These are phyloP conservation scores for Numenius arquata DNA, from an alignment of 2,113 vertebrate species.

Conservation along the genomic window DNA sequence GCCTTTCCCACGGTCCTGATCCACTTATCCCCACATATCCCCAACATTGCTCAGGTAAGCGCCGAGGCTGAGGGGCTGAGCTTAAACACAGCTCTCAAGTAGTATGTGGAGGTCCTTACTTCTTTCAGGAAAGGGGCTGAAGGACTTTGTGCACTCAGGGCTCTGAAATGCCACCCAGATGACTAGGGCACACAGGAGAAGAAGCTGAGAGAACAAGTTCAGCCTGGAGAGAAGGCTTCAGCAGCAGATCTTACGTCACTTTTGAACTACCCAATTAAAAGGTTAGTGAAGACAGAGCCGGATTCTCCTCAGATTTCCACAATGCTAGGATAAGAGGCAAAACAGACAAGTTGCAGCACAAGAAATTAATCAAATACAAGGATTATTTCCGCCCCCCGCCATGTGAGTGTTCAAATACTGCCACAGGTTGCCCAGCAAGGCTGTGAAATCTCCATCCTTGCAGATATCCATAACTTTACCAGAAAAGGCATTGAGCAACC, in stretches of 20 bases:
- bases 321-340: neutral
- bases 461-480: neutral
- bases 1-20: neutral
- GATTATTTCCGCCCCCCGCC: too few relatives aligned
- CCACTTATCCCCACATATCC: neutral
- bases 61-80: neutral
- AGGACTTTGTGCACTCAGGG: neutral
- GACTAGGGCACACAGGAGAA: rapidly evolving
- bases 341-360: neutral
- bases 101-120: neutral
- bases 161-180: neutral
- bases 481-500: neutral
- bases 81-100: neutral
- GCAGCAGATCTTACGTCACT: neutral
- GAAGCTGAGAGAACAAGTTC: neutral
- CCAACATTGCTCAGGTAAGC: neutral
- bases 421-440: neutral
- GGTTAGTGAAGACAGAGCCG: neutral
- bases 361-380: neutral
- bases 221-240: neutral
- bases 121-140: neutral
- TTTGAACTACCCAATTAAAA: neutral
- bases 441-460: neutral
- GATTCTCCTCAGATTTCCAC: neutral
- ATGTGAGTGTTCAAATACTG: neutral